Evolutionary conservation across 2,113 vertebrate species (phyloP).

Genomic region (Felis catus): DNA sequence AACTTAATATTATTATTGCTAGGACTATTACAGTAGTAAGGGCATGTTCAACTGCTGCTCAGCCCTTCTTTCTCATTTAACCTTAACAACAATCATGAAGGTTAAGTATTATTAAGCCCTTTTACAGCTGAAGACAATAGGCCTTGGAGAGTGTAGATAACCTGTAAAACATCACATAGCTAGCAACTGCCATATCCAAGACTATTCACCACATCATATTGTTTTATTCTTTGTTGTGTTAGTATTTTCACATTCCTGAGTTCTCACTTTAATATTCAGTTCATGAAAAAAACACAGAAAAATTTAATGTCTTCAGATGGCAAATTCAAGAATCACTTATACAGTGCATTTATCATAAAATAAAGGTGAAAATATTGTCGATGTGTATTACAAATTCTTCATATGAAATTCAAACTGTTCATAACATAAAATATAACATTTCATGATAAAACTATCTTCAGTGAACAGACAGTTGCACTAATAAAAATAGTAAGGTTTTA

Average conservation of each 20-base stretch:
- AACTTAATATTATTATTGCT: neutral
- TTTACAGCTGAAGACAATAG: neutral
- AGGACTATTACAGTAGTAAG: neutral
- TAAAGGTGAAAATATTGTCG: neutral
- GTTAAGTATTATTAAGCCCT: neutral
- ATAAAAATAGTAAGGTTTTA: neutral
- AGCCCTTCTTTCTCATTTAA: slow-evolving; percentile 24
- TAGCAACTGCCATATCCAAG: slow-evolving; percentile 15
- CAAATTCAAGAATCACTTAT: neutral
- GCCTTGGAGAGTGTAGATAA: neutral
- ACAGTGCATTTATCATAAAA: neutral
- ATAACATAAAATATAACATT: neutral
- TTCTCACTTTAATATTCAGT: slow-evolving; percentile 37
- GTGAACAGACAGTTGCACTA: neutral
- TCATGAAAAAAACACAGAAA: slow-evolving; percentile 29
- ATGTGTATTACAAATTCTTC: neutral
- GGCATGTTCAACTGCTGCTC: neutral
- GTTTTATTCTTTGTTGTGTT: neutral
- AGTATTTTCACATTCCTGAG: slow-evolving; percentile 3
- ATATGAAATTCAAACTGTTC: slow-evolving; percentile 27
- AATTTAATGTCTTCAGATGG: neutral
- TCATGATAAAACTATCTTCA: slow-evolving; percentile 6
- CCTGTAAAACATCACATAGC: neutral
- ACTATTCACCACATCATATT: neutral
- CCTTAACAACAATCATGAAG: neutral